Percentiles rank a stretch among this genome's conserved stretches.
Evolutionary conservation across 2,797 vertebrate genomes (phyloP).

Genomic region (Danio choprae): DNA sequence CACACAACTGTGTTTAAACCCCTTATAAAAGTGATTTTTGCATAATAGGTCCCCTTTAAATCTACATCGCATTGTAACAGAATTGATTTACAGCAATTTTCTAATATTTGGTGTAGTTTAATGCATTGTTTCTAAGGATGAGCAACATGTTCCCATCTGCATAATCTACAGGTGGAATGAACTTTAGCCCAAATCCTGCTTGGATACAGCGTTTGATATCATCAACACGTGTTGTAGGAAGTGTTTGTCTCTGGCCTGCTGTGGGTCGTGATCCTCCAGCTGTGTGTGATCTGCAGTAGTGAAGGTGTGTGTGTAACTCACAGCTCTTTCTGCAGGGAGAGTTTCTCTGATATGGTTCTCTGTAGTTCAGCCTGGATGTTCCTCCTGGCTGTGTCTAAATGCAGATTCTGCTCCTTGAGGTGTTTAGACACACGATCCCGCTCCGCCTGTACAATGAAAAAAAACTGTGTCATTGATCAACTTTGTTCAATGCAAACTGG

Average conservation of each 20-base stretch:
- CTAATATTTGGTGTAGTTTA: not conserved
- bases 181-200: not conserved
- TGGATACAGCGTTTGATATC: not conserved
- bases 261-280: not conserved
- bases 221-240: not conserved
- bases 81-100: not conserved
- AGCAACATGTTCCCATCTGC: not conserved
- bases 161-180: not conserved
- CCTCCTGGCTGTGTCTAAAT: constrained; percentile 71
- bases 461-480: not conserved
- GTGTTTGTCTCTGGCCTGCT: not conserved
- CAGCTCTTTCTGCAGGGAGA: constrained; percentile 71
- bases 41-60: too few species aligned
- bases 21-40: too few species aligned
- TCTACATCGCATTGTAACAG: not conserved
- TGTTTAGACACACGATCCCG: constrained; percentile 69
- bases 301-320: constrained; percentile 64
- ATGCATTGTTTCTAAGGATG: not conserved
- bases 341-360: constrained; percentile 67
- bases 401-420: constrained; percentile 73
- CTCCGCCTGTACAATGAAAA: constrained; percentile 65
- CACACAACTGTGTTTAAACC: too few species aligned
- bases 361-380: constrained; percentile 71
- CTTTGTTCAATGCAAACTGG: not conserved
- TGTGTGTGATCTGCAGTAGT: not conserved